phyloP scores from a whole-genome alignment of 2,888 invertebrate species.

The Lydus trimaculatus region DNA sequence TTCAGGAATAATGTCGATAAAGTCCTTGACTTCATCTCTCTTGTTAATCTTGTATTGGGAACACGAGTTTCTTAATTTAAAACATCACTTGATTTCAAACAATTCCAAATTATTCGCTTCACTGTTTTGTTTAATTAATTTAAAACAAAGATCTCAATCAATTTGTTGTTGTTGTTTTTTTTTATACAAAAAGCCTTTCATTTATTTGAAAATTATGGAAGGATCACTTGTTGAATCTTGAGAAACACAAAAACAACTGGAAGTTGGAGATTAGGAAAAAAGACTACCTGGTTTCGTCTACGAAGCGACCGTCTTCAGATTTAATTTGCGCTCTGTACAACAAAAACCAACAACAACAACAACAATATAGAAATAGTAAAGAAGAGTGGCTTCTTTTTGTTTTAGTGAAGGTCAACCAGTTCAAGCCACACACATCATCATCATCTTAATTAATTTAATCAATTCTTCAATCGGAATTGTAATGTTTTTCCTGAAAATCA shows the following conservation, averaged over 20 bases:
- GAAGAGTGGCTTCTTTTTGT: neutral
- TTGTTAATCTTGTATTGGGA: neutral
- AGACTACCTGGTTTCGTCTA: neutral
- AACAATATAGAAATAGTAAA: neutral
- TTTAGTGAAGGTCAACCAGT: conserved; percentile 2
- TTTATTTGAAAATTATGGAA: neutral
- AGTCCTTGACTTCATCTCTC: neutral
- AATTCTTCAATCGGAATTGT: neutral
- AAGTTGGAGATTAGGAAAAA: neutral
- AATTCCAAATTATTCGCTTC: conserved; percentile 18
- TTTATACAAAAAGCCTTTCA: neutral
- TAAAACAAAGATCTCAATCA: conserved; percentile 8
- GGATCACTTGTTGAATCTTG: neutral
- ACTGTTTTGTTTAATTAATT: conserved; percentile 24
- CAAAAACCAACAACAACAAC: neutral
- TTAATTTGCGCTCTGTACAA: neutral
- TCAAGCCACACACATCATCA: neutral
- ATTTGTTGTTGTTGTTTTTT: neutral
- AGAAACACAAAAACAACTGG: neutral
- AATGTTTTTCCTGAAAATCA: neutral
- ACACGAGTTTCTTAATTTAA: neutral
- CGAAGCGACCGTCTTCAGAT: neutral
- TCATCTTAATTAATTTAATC: neutral
- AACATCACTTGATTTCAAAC: conserved; percentile 5
- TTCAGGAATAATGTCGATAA: neutral